Evolutionary conservation across 2,797 vertebrate species (phyloP).

Genomic region (Limosa lapponica): DNA sequence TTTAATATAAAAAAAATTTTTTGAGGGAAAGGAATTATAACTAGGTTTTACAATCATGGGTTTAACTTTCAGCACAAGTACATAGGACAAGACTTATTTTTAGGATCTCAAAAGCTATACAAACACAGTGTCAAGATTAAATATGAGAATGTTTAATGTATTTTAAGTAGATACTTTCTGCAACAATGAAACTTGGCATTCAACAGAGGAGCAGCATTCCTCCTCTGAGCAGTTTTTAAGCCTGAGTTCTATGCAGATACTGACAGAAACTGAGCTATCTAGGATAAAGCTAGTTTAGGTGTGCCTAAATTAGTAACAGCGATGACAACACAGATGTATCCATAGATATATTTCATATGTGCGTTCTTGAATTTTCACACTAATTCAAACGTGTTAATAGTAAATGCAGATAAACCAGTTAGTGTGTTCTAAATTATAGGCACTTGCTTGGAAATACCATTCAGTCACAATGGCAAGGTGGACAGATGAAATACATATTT

Average conservation of each 20-base stretch:
- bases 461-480: not conserved
- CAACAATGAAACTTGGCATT: not conserved
- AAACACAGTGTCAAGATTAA: not conserved
- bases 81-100: not conserved
- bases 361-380: not conserved
- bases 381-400: not conserved
- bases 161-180: slow-evolving; percentile 1
- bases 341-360: not conserved
- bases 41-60: not conserved
- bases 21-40: not conserved
- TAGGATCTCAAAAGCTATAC: not conserved
- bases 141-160: not conserved
- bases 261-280: not conserved
- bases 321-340: not conserved
- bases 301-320: not conserved
- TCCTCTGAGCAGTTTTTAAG: not conserved
- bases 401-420: not conserved
- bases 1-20: not conserved
- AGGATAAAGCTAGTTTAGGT: slow-evolving; percentile 9
- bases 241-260: not conserved
- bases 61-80: slow-evolving; percentile 7
- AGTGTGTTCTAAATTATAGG: not conserved
- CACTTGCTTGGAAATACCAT: not conserved
- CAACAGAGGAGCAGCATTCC: not conserved
- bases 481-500: not conserved